These are phyloP conservation scores for Pseudonaja textilis DNA, from an alignment of 2,113 vertebrate species.

Conservation along the genomic window DNA sequence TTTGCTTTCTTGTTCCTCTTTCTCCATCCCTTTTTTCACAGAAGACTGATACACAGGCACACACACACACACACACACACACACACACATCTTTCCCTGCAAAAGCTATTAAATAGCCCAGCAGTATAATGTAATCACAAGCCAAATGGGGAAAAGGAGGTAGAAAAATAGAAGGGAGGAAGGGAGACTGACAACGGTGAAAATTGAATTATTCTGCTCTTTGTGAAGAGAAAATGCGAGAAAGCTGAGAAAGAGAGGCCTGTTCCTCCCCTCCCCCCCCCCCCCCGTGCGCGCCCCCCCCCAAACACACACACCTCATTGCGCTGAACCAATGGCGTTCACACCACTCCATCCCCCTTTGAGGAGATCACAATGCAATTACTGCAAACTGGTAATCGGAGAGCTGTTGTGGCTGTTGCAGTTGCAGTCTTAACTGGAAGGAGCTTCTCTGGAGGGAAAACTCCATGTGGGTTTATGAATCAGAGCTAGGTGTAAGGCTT, in stretches of 20 bases:
- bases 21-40: not conserved
- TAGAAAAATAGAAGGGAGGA: not conserved
- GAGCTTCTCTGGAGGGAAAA: not conserved
- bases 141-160: not conserved
- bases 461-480: not conserved
- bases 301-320: not conserved
- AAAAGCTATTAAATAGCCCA: not conserved
- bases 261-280: not conserved
- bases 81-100: not conserved
- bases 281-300: too few species aligned
- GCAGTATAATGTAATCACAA: not conserved
- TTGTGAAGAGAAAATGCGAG: not conserved
- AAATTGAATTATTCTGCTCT: not conserved
- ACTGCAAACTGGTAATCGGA: not conserved
- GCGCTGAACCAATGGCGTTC: not conserved
- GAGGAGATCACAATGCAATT: not conserved
- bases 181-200: not conserved
- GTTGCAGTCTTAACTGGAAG: not conserved
- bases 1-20: not conserved
- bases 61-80: too few species aligned
- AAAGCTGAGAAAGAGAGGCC: not conserved
- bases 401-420: not conserved
- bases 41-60: not conserved
- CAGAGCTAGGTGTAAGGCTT: not conserved
- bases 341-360: not conserved